Conservation (phyloP, 2,797 vertebrate species). For the Serranus cabrilla region DNA sequence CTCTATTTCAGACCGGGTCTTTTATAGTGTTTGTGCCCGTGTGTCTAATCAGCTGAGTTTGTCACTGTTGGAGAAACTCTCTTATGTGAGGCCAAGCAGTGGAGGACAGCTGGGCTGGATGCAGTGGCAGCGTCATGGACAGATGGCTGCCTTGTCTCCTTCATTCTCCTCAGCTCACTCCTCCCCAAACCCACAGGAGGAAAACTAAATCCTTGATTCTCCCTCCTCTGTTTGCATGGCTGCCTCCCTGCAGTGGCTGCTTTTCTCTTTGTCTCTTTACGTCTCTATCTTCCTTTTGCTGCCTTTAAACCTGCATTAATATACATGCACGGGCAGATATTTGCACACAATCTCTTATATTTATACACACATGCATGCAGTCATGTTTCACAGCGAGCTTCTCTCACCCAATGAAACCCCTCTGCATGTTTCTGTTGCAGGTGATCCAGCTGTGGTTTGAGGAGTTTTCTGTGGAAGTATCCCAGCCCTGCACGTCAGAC, state of each 20-base stretch:
- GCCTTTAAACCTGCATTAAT: constrained; percentile 12
- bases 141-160: constrained; percentile 75
- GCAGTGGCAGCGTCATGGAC: constrained; percentile 51
- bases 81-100: constrained; percentile 65
- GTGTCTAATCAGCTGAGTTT: constrained; percentile 43
- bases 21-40: constrained; percentile 2
- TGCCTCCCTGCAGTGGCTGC: constrained; percentile 26
- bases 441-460: constrained; percentile 88
- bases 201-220: constrained; percentile 54
- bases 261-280: not conserved
- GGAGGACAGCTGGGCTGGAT: constrained; percentile 63
- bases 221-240: constrained; percentile 38
- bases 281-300: constrained; percentile 6
- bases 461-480: constrained; percentile 84
- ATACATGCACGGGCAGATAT: not conserved
- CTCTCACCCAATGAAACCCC: constrained; percentile 31
- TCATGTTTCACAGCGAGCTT: constrained; percentile 7
- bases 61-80: constrained; percentile 48
- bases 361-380: not conserved
- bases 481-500: constrained; percentile 77
- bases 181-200: constrained; percentile 46
- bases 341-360: not conserved
- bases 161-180: constrained; percentile 63
- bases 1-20: constrained; percentile 6
- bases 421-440: constrained; percentile 70